These are phyloP conservation scores for Notolabrus celidotus DNA, from an alignment of 2,797 vertebrate genomes.

Conservation along the genomic window DNA sequence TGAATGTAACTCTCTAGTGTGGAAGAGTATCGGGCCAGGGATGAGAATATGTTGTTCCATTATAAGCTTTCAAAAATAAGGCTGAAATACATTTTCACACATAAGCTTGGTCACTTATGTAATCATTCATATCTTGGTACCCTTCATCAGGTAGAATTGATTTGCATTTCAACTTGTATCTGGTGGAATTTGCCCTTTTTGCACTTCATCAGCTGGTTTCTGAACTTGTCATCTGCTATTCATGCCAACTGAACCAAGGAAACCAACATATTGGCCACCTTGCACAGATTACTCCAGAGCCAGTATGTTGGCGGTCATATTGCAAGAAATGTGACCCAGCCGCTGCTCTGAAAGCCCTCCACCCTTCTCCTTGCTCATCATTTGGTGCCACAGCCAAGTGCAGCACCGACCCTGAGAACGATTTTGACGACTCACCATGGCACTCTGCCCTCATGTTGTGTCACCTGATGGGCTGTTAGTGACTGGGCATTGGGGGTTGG, in stretches of 20 bases:
- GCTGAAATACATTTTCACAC: too few species aligned
- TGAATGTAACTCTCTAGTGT: too few species aligned
- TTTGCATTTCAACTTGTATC: too few species aligned
- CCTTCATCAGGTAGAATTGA: too few species aligned
- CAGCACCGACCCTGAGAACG: constrained; percentile 13
- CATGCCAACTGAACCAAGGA: not conserved
- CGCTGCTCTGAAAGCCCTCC: not conserved
- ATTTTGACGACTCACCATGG: constrained; percentile 60
- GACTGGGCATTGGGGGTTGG: constrained; percentile 38
- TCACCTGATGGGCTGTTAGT: constrained; percentile 54
- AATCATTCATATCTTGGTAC: too few species aligned
- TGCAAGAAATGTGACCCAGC: constrained; percentile 44
- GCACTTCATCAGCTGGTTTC: too few species aligned
- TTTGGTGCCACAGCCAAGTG: constrained; percentile 36
- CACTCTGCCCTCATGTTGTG: constrained; percentile 39
- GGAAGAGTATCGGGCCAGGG: too few species aligned
- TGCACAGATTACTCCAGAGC: not conserved
- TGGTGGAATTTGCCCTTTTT: too few species aligned
- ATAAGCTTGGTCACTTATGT: too few species aligned
- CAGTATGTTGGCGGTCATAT: constrained; percentile 9
- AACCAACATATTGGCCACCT: not conserved
- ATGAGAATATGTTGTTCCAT: too few species aligned
- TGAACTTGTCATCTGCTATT: not conserved
- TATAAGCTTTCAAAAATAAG: too few species aligned
- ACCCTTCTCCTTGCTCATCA: constrained; percentile 17